Percentiles rank a stretch among this genome's conserved stretches.
Evolutionary conservation across 2,113 vertebrate species (phyloP).

Genomic region (Hiodon tergisus): DNA sequence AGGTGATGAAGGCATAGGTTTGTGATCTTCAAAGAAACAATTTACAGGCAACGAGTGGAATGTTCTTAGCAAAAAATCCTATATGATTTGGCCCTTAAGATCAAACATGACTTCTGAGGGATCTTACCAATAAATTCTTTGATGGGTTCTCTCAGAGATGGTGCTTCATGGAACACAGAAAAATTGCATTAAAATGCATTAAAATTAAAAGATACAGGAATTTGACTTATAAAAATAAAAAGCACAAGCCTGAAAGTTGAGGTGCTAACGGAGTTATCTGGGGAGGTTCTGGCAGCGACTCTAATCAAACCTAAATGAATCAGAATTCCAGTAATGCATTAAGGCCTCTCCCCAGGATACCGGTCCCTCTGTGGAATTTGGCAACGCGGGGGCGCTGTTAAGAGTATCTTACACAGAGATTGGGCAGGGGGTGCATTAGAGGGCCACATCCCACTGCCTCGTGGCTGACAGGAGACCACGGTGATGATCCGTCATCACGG

Average conservation of each 20-base stretch:
- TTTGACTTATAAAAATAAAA: background rate
- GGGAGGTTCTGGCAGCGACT: background rate
- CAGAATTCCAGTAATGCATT: background rate
- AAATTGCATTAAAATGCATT: background rate
- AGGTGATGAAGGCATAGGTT: background rate
- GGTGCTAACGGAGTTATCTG: too few relatives aligned
- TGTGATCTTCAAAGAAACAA: background rate
- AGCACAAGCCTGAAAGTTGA: background rate
- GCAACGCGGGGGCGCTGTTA: background rate
- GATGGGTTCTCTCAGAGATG: background rate
- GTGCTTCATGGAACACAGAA: background rate
- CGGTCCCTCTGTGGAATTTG: background rate
- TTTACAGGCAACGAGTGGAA: background rate
- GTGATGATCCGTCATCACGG: too few relatives aligned
- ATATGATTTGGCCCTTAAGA: background rate
- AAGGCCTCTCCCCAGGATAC: background rate
- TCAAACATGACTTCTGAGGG: background rate
- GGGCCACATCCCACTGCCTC: background rate
- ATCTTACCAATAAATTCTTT: background rate
- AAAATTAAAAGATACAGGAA: background rate
- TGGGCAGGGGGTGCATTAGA: background rate
- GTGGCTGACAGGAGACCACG: too few relatives aligned
- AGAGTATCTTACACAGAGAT: background rate
- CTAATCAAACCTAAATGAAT: slow-evolving; percentile 5
- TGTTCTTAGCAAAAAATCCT: background rate